Percentiles rank a stretch among this genome's conserved stretches.
phyloP scores from a whole-genome alignment of 2,113 vertebrate genomes.

The Hemibates koningsi region DNA sequence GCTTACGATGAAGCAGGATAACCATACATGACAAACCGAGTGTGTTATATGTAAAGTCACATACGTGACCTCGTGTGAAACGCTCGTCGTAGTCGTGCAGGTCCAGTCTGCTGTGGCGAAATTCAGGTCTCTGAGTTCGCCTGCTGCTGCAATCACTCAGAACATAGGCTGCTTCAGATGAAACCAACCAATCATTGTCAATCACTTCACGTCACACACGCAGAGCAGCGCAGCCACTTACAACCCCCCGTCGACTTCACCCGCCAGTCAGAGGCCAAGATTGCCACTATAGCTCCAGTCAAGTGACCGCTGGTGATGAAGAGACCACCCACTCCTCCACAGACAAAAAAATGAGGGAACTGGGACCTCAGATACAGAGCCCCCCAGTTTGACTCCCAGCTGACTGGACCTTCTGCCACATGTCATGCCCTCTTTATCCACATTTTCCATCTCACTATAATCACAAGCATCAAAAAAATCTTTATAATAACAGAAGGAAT shows the following conservation, averaged over 20 bases:
- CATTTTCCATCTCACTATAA: not conserved
- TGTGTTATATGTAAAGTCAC: not conserved
- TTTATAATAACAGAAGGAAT: not conserved
- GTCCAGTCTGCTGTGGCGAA: accelerated
- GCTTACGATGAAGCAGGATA: not conserved
- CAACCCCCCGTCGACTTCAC: not conserved
- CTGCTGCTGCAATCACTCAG: not conserved
- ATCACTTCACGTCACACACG: not conserved
- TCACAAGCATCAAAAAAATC: not conserved
- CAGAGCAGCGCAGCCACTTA: not conserved
- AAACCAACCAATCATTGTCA: not conserved
- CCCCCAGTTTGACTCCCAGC: not conserved
- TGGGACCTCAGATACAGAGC: not conserved
- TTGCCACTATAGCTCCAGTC: not conserved
- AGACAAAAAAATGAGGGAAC: not conserved
- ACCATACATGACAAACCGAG: not conserved
- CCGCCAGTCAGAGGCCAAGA: not conserved
- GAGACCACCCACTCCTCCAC: not conserved
- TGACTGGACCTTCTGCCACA: not conserved
- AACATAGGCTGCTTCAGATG: not conserved
- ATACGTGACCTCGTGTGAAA: not conserved
- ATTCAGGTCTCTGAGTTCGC: not conserved
- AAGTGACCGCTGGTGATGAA: not conserved
- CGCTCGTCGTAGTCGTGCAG: accelerated
- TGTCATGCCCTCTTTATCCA: not conserved